Conservation (phyloP, 2,797 vertebrate genomes). For the Smutsia temminckii region DNA sequence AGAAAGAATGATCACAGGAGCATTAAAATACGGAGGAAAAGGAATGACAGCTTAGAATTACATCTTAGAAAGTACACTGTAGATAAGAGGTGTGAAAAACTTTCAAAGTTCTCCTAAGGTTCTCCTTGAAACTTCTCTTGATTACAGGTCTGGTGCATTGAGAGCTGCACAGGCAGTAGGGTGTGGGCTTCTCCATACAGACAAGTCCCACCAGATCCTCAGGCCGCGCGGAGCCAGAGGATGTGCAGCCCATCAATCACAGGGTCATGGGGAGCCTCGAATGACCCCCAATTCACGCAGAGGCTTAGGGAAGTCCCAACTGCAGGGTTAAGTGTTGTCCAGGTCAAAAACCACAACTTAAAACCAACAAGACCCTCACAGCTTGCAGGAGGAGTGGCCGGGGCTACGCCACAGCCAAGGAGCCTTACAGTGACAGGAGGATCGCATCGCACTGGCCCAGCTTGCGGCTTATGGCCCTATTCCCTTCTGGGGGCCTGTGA, state of each 20-base stretch:
- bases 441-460: not conserved
- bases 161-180: not conserved
- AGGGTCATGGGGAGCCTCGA: conserved; percentile 4
- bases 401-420: not conserved
- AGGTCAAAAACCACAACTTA: conserved; percentile 49
- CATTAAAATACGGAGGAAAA: conserved; percentile 44
- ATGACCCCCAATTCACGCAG: conserved; percentile 18
- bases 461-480: not conserved
- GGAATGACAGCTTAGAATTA: not conserved
- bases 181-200: not conserved
- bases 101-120: not conserved
- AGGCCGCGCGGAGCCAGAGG: not conserved
- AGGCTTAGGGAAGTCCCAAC: conserved; percentile 39
- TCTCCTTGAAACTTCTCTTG: conserved; percentile 12
- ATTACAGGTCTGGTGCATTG: not conserved
- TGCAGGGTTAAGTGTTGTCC: conserved; percentile 35
- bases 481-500: not conserved
- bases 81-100: not conserved
- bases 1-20: not conserved
- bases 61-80: not conserved
- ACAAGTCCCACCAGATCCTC: not conserved
- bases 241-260: not conserved
- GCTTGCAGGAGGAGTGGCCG: not conserved
- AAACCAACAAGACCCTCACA: conserved; percentile 47
- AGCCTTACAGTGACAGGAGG: not conserved